Conservation (phyloP, 2,113 vertebrate genomes). For the Albula glossodonta region DNA sequence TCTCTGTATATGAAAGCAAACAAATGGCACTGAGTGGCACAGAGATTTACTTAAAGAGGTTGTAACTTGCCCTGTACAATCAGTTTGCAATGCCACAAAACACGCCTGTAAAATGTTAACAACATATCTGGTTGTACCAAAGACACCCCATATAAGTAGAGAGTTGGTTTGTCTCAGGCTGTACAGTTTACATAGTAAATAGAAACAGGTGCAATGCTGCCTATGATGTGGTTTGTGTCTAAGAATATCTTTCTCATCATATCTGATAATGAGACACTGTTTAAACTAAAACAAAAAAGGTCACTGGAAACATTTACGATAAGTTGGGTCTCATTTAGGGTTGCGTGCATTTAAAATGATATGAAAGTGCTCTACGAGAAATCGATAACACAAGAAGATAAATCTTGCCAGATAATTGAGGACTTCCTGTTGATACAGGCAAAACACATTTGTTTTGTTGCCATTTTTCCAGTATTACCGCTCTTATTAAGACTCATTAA, state of each 20-base stretch:
- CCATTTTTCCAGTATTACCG: too few species aligned
- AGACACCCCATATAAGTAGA: neutral
- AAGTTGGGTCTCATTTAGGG: neutral
- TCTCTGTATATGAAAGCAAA: neutral
- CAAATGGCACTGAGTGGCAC: neutral
- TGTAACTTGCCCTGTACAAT: neutral
- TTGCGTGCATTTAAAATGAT: neutral
- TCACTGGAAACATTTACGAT: neutral
- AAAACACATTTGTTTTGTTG: neutral
- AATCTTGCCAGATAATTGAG: neutral
- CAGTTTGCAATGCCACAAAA: neutral
- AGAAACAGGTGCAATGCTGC: neutral
- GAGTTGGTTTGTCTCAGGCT: neutral
- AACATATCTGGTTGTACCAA: neutral
- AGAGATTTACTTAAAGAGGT: neutral
- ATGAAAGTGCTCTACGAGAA: neutral
- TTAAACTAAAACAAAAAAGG: neutral
- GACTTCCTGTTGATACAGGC: neutral
- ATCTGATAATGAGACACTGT: neutral
- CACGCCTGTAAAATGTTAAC: constrained; percentile 3
- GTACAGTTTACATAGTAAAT: neutral
- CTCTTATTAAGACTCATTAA: neutral
- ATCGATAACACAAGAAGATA: neutral
- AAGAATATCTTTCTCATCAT: neutral
- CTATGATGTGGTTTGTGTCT: neutral